Conservation (phyloP, 2,113 vertebrate genomes). For the Mus musculus region GRCm39 chr9:51286001-51286500, state of each 20-base stretch:
- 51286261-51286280: background rate
- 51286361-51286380: background rate
- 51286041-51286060: background rate
- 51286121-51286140: background rate
- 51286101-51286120: background rate
- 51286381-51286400: background rate
- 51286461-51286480: background rate
- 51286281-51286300: background rate
- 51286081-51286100: background rate
- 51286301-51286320: background rate
- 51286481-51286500: background rate
- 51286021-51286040: background rate
- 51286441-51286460: conserved; percentile 20
- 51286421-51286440: background rate
- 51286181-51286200: background rate
- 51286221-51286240: background rate
- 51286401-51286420: background rate
- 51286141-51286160: background rate
- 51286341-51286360: background rate
- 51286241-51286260: background rate
- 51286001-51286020: conserved; percentile 13
- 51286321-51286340: background rate
- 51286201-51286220: background rate
- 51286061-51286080: background rate
- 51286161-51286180: background rate